Evolutionary conservation across 2,797 vertebrate genomes (phyloP).

Genomic region (Gephyroberyx darwinii): DNA sequence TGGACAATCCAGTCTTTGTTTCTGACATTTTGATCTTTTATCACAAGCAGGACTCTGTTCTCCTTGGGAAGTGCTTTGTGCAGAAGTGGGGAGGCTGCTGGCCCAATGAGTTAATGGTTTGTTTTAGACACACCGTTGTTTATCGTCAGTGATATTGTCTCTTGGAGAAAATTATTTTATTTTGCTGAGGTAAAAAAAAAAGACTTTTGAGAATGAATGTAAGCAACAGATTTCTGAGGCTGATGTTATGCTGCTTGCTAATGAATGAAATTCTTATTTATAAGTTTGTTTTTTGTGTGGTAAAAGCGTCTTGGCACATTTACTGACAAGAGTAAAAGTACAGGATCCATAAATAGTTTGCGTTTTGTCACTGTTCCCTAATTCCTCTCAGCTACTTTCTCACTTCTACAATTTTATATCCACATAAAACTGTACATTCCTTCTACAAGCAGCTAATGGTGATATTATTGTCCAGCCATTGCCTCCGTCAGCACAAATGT

Average conservation of each 20-base stretch:
- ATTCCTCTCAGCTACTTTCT: not conserved
- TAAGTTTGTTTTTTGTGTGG: not conserved
- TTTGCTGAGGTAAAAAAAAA: slow-evolving; percentile 14
- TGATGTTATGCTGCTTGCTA: not conserved
- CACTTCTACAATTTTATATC: not conserved
- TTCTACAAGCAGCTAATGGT: not conserved
- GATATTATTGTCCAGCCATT: slow-evolving; percentile 6
- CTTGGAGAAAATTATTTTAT: slow-evolving; percentile 14
- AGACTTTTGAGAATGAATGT: slow-evolving; percentile 12
- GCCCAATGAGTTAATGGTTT: slow-evolving; percentile 35
- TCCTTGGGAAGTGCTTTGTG: slow-evolving; percentile 26
- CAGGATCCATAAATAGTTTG: not conserved
- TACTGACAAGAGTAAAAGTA: not conserved
- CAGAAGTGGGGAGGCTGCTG: slow-evolving; percentile 1
- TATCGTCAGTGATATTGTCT: slow-evolving; percentile 8
- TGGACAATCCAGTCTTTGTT: slow-evolving; percentile 45
- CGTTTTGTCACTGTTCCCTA: not conserved
- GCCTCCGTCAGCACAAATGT: slow-evolving; percentile 12
- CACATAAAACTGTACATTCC: not conserved
- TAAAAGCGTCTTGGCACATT: not conserved
- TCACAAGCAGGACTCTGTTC: slow-evolving; percentile 44
- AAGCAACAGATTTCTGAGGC: not conserved
- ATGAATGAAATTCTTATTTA: not conserved
- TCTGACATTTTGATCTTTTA: slow-evolving; percentile 33
- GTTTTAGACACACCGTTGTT: slow-evolving; percentile 45